A percentile compares a stretch with the other conserved stretches of the same genome.
phyloP scores from a whole-genome alignment of 2,888 invertebrate species.

The Dioctria rufipes region DNA sequence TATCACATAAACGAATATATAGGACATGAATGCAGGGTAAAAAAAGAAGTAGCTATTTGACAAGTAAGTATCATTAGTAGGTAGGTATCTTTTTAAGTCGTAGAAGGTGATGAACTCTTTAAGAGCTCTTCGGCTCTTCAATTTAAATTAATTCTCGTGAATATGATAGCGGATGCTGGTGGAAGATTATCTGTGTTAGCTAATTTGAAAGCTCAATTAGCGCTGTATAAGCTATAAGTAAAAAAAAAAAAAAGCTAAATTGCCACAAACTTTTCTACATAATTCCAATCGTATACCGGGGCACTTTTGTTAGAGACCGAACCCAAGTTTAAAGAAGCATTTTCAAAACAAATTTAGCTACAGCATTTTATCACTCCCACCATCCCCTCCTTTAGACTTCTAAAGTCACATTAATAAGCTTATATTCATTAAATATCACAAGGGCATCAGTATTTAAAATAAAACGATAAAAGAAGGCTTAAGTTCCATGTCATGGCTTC shows the following conservation, averaged over 20 bases:
- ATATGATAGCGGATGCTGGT: neutral
- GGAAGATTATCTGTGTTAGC: neutral
- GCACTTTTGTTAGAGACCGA: neutral
- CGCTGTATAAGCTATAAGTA: neutral
- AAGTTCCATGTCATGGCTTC: too few relatives aligned
- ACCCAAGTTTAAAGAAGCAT: neutral
- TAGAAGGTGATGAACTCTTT: neutral
- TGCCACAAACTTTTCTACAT: neutral
- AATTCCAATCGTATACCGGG: neutral
- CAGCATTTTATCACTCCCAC: neutral
- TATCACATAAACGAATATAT: neutral
- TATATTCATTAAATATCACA: slow-evolving; percentile 1
- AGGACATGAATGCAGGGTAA: slow-evolving; percentile 7
- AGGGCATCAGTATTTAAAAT: neutral
- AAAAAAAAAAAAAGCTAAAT: neutral
- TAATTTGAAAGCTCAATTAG: slow-evolving; percentile 4
- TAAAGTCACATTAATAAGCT: neutral
- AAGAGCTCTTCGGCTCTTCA: neutral
- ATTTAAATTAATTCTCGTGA: slow-evolving; percentile 2
- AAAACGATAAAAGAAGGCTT: too few relatives aligned
- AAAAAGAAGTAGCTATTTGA: slow-evolving; percentile 12
- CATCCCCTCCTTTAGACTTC: neutral
- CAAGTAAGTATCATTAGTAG: slow-evolving; percentile 8
- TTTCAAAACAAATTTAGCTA: neutral
- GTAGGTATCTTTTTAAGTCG: neutral